Conservation (phyloP, 2,888 invertebrate genomes). For the Acanthococcus lagerstroemiae region DNA sequence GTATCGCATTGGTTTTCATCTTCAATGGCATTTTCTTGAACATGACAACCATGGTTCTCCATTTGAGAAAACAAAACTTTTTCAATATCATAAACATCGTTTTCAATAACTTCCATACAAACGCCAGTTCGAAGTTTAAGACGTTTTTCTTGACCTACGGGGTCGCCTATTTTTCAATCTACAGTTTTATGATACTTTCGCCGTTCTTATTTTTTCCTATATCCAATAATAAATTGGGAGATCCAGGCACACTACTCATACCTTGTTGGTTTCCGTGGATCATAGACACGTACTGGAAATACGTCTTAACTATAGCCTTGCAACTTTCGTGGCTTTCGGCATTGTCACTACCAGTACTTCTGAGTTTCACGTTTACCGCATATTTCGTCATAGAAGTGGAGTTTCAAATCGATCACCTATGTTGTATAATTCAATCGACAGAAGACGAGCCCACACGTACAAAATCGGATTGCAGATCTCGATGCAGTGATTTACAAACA, state of each 20-base stretch:
- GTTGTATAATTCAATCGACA: not conserved
- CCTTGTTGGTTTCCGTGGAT: constrained; percentile 21
- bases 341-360: constrained; percentile 1
- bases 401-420: not conserved
- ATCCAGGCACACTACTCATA: constrained; percentile 2
- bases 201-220: constrained; percentile 4
- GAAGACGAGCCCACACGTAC: too few species aligned
- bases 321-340: not conserved
- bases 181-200: not conserved
- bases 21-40: constrained; percentile 6
- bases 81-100: not conserved
- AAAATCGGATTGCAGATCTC: too few species aligned
- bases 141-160: constrained; percentile 3
- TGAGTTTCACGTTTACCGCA: constrained; percentile 3
- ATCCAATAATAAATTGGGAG: not conserved
- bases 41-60: not conserved
- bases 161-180: not conserved
- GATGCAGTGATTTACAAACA: too few species aligned
- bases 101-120: not conserved
- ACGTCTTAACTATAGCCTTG: not conserved
- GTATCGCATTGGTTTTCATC: not conserved
- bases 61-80: constrained; percentile 2
- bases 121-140: not conserved
- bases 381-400: constrained; percentile 5
- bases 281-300: not conserved